Evolutionary conservation across 2,113 vertebrate genomes (phyloP).

Genomic region (Tenebrosternarchus preto): DNA sequence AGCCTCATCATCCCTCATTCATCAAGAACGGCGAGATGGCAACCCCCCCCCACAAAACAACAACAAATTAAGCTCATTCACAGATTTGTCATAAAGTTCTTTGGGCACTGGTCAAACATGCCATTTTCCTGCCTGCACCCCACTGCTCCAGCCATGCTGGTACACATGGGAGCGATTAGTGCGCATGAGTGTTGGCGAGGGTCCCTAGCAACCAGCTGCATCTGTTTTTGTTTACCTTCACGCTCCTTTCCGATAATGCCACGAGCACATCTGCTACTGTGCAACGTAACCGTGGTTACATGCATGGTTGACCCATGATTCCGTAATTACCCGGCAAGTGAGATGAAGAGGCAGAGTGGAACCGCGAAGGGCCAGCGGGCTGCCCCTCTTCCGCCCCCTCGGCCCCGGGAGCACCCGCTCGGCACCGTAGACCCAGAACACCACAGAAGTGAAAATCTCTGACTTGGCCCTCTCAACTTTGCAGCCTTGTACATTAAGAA

Average conservation of each 20-base stretch:
- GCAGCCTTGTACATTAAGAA: neutral
- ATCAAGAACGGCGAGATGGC: slow-evolving; percentile 24
- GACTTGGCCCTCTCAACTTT: neutral
- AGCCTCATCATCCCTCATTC: slow-evolving; percentile 31
- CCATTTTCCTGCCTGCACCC: slow-evolving; percentile 60
- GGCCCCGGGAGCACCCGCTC: slow-evolving; percentile 8
- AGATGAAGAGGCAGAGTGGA: slow-evolving; percentile 75
- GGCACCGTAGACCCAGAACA: too few species aligned
- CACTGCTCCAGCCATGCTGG: slow-evolving; percentile 61
- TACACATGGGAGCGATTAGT: slow-evolving; percentile 78
- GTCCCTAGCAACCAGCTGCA: slow-evolving; percentile 77
- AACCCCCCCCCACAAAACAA: slow-evolving; percentile 19
- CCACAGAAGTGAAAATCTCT: too few species aligned
- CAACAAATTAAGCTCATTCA: slow-evolving; percentile 65
- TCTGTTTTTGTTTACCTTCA: slow-evolving; percentile 82
- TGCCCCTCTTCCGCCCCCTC: slow-evolving; percentile 44
- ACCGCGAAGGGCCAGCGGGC: slow-evolving; percentile 66
- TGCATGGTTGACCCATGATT: slow-evolving; percentile 80
- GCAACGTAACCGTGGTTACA: slow-evolving; percentile 77
- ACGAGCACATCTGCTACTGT: slow-evolving; percentile 82
- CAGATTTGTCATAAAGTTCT: slow-evolving; percentile 68
- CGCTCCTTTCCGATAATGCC: slow-evolving; percentile 71
- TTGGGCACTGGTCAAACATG: slow-evolving; percentile 64
- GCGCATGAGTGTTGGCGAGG: slow-evolving; percentile 70
- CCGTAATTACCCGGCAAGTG: slow-evolving; percentile 76